Conservation (phyloP, 1,140 invertebrate species). For the Ips typographus region DNA sequence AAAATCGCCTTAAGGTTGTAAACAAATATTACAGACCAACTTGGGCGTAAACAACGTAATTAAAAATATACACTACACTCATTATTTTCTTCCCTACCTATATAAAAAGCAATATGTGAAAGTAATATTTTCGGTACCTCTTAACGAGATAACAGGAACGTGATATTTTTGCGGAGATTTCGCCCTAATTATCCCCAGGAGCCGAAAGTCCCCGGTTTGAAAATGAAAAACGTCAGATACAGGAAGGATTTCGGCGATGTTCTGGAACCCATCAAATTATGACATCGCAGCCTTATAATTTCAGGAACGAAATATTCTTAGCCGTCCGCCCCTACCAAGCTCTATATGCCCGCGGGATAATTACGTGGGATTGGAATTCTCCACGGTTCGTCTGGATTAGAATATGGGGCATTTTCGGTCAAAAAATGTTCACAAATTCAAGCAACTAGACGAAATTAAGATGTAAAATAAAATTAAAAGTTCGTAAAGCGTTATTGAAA, state of each 20-base stretch:
- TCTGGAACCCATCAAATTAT: conserved; percentile 21
- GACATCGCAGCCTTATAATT: conserved; percentile 15
- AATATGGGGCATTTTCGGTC: not conserved
- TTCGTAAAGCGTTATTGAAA: conserved; percentile 8
- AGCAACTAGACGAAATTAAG: no score
- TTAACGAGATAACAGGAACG: no score
- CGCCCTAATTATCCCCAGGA: conserved; percentile 10
- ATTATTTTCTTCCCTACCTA: no score
- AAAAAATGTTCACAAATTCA: not conserved
- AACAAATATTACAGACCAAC: no score
- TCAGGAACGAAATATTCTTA: conserved; percentile 22
- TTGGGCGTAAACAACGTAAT: no score
- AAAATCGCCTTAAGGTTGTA: no score
- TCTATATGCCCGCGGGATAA: conserved; percentile 11
- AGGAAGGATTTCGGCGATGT: conserved; percentile 13
- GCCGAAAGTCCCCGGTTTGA: conserved; percentile 1
- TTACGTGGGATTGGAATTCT: conserved; percentile 14
- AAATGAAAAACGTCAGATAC: conserved; percentile 21
- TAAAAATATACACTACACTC: no score
- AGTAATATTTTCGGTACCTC: no score
- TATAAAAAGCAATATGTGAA: no score
- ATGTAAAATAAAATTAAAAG: no score
- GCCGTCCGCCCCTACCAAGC: conserved; percentile 2
- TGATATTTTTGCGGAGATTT: not conserved
- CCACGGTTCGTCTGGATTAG: conserved; percentile 5